Evolutionary conservation across 2,888 invertebrate genomes (phyloP).

Genomic region (Patella caerulea): DNA sequence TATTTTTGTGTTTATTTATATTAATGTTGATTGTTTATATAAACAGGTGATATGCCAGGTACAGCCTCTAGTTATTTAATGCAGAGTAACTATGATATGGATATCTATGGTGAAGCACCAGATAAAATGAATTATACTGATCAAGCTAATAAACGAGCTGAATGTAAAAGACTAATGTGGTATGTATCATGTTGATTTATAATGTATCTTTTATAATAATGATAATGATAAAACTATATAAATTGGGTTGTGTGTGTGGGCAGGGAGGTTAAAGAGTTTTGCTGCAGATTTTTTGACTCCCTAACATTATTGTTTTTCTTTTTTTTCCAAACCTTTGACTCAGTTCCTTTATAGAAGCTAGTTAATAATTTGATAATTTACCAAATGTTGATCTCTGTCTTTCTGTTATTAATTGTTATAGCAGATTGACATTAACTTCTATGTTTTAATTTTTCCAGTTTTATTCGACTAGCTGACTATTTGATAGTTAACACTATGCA

Average conservation of each 20-base stretch:
- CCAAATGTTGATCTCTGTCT: no score
- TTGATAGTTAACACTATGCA: constrained; percentile 72
- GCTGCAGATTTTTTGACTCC: background rate
- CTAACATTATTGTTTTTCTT: background rate
- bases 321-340: background rate
- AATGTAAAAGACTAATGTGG: constrained; percentile 85
- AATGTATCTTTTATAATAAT: background rate
- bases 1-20: no score
- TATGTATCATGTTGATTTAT: constrained; percentile 67
- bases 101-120: constrained; percentile 71
- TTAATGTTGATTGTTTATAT: no score
- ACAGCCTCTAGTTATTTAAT: constrained; percentile 69
- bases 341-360: no score
- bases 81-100: constrained; percentile 71
- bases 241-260: background rate
- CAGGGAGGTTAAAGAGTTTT: background rate
- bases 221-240: no score
- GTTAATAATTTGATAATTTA: no score
- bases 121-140: constrained; percentile 88
- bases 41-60: constrained; percentile 55
- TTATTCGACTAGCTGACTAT: constrained; percentile 72
- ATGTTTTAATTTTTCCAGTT: constrained; percentile 52
- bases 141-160: constrained; percentile 86
- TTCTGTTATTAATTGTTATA: no score
- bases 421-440: no score